Evolutionary conservation across 2,888 invertebrate species (phyloP).

Genomic region (Nymphalis c-album): DNA sequence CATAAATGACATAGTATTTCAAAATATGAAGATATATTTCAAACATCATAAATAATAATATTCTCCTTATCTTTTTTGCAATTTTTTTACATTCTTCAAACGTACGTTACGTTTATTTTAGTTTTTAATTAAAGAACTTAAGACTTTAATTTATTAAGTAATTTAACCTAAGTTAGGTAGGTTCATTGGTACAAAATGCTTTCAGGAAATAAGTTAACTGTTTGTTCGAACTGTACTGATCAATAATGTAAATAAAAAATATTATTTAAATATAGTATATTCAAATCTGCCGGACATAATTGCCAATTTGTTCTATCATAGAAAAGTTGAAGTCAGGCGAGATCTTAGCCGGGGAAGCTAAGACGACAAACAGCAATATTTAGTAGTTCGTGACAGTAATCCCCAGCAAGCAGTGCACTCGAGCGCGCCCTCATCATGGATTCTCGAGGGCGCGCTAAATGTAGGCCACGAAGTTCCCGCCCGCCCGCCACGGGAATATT

Average conservation of each 20-base stretch:
- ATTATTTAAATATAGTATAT: too few species aligned
- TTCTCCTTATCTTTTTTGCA: not conserved
- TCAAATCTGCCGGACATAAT: not conserved
- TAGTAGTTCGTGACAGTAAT: conserved; percentile 67
- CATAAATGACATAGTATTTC: conserved; percentile 1
- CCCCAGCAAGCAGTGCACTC: conserved; percentile 65
- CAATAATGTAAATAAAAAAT: too few species aligned
- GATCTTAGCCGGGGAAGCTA: conserved; percentile 38
- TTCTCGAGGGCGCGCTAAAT: conserved; percentile 77
- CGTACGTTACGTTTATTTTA: not conserved
- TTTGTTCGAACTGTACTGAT: too few species aligned
- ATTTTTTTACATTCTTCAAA: not conserved
- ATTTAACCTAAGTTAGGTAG: too few species aligned
- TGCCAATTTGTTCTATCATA: conserved; percentile 19
- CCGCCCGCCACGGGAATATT: conserved; percentile 66
- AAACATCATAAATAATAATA: not conserved
- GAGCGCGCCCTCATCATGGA: conserved; percentile 72
- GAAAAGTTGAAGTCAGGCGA: conserved; percentile 27
- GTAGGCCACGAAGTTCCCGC: conserved; percentile 76
- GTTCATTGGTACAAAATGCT: too few species aligned
- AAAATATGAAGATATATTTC: not conserved
- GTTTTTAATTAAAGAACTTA: too few species aligned
- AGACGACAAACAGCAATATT: conserved; percentile 58
- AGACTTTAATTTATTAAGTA: too few species aligned
- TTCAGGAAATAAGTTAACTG: too few species aligned